Evolutionary conservation across 2,888 invertebrate genomes (phyloP).

Genomic region (Xylophagus ater): DNA sequence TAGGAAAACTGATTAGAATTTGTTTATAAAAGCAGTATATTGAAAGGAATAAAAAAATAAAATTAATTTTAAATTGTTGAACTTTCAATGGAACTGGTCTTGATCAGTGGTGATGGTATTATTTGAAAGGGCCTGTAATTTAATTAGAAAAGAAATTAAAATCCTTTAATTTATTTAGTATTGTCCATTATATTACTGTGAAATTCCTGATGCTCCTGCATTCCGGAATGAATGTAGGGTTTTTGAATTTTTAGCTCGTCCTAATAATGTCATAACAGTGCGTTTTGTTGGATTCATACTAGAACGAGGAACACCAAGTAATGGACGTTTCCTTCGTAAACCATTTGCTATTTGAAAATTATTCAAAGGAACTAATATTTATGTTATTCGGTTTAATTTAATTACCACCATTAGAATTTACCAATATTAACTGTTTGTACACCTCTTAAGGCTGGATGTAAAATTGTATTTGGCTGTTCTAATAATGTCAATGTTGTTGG

Average conservation of each 20-base stretch:
- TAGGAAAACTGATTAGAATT: no score
- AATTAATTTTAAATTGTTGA: no score
- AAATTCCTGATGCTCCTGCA: constrained; percentile 38
- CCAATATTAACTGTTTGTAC: constrained; percentile 46
- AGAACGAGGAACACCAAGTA: constrained; percentile 53
- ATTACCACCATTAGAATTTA: constrained; percentile 19
- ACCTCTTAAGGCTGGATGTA: constrained; percentile 57
- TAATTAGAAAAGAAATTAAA: constrained; percentile 2
- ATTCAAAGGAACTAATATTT: constrained; percentile 16
- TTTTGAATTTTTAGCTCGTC: constrained; percentile 67
- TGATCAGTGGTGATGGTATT: constrained; percentile 35
- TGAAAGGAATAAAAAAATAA: no score
- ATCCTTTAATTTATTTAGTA: neutral
- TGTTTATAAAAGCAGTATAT: no score
- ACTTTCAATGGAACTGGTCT: no score
- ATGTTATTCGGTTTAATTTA: constrained; percentile 9
- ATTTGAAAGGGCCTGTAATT: constrained; percentile 36
- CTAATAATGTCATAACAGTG: constrained; percentile 71
- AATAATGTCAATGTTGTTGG: constrained; percentile 34
- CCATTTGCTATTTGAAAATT: constrained; percentile 40
- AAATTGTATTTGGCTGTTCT: constrained; percentile 36
- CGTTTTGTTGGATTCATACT: constrained; percentile 73
- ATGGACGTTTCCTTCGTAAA: constrained; percentile 61
- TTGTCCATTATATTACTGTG: no score
- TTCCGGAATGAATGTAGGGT: constrained; percentile 57